phyloP scores from a whole-genome alignment of 2,113 vertebrate species.

The Colossoma macropomum region DNA sequence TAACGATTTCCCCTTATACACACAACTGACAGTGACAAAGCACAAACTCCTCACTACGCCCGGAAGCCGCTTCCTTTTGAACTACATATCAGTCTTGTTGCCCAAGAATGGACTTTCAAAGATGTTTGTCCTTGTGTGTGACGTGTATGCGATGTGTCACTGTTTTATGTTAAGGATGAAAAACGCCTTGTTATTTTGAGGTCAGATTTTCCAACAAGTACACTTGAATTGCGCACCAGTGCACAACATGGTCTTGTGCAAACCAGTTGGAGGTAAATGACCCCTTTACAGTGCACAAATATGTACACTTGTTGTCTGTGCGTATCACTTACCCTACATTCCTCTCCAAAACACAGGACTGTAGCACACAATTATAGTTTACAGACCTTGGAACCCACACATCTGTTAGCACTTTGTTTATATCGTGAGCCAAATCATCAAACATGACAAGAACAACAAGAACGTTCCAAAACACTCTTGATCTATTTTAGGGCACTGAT shows the following conservation, averaged over 20 bases:
- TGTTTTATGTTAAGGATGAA: background rate
- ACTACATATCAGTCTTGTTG: slow-evolving; percentile 32
- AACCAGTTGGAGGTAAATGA: slow-evolving; percentile 20
- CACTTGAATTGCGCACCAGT: background rate
- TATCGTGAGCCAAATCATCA: background rate
- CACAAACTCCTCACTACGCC: background rate
- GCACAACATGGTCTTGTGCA: background rate
- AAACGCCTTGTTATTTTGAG: background rate
- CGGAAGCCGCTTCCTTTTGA: background rate
- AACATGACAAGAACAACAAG: background rate
- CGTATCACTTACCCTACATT: background rate
- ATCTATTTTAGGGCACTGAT: background rate
- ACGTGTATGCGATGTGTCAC: background rate
- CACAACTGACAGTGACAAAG: slow-evolving; percentile 28
- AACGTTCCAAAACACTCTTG: background rate
- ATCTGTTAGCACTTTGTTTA: background rate
- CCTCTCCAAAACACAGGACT: background rate
- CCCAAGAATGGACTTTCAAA: background rate
- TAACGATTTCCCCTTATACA: slow-evolving; percentile 39
- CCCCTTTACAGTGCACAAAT: slow-evolving; percentile 5
- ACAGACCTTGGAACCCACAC: background rate
- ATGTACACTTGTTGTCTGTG: background rate
- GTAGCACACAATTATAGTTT: background rate
- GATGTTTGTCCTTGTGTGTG: slow-evolving; percentile 5
- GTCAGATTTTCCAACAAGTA: background rate